A percentile compares a stretch with the other conserved stretches of the same genome.
These are phyloP conservation scores for Notolepis coatsorum DNA, from an alignment of 2,797 vertebrate species.

Conservation along the genomic window DNA sequence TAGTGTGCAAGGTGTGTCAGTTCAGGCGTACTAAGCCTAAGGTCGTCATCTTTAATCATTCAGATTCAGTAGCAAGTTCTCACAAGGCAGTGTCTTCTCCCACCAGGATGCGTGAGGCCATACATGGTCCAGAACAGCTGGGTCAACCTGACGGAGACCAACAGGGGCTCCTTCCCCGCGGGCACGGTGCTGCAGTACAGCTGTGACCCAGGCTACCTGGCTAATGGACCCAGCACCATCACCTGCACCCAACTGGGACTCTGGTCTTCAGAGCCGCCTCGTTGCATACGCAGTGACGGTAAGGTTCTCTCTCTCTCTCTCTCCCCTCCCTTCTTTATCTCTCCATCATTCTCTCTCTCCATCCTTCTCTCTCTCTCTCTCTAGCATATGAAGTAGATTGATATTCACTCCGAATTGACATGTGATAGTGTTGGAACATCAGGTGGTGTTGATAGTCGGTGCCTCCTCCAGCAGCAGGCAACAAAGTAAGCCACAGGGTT, in stretches of 20 bases:
- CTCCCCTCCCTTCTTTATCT: too few relatives aligned
- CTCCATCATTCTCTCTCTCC: too few relatives aligned
- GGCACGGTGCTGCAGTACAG: slow-evolving; percentile 83
- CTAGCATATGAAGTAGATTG: too few relatives aligned
- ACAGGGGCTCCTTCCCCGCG: slow-evolving; percentile 77
- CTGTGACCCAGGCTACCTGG: slow-evolving; percentile 81
- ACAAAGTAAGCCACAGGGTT: too few relatives aligned
- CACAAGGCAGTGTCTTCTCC: slow-evolving; percentile 12
- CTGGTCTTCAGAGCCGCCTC: slow-evolving; percentile 81
- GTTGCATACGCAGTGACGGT: slow-evolving; percentile 77
- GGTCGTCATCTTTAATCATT: slow-evolving; percentile 10
- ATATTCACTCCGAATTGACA: too few relatives aligned
- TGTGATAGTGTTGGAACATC: too few relatives aligned
- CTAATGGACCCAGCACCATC: slow-evolving; percentile 79
- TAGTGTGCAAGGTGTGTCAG: background rate
- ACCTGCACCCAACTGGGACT: slow-evolving; percentile 73
- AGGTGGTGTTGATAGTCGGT: too few relatives aligned
- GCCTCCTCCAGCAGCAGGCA: too few relatives aligned
- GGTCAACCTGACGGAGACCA: slow-evolving; percentile 83
- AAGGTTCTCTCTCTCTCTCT: too few relatives aligned
- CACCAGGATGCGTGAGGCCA: slow-evolving; percentile 78
- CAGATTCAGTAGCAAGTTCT: slow-evolving; percentile 18
- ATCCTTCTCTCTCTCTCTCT: too few relatives aligned
- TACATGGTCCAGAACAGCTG: slow-evolving; percentile 82
- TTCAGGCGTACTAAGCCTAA: background rate